These are phyloP conservation scores for Esox niger DNA, from an alignment of 2,113 vertebrate genomes.

Conservation along the genomic window DNA sequence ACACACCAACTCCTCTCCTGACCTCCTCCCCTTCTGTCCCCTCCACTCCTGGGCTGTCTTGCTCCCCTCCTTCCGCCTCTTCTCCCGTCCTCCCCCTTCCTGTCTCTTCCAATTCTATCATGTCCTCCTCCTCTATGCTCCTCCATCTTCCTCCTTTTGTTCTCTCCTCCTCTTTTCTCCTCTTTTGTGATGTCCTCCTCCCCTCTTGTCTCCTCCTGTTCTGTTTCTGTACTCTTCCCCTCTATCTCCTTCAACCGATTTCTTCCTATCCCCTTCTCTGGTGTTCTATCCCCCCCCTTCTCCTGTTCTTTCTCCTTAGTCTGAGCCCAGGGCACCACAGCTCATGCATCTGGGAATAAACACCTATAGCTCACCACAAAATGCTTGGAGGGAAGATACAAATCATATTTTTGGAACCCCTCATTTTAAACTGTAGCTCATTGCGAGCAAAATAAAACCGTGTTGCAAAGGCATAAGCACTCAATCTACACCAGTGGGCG, in stretches of 20 bases:
- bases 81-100: not conserved
- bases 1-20: slow-evolving; percentile 8
- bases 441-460: too few relatives aligned
- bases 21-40: too few relatives aligned
- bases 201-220: not conserved
- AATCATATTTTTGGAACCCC: too few relatives aligned
- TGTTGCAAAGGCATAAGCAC: too few relatives aligned
- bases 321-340: too few relatives aligned
- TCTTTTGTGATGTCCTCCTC: not conserved
- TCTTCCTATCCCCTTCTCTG: not conserved
- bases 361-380: too few relatives aligned
- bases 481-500: too few relatives aligned
- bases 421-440: too few relatives aligned
- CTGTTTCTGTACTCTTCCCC: not conserved
- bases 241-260: not conserved
- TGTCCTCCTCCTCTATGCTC: not conserved
- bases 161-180: not conserved
- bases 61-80: not conserved
- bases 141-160: too few relatives aligned
- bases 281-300: slow-evolving; percentile 1
- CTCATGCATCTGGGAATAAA: too few relatives aligned
- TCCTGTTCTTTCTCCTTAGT: not conserved
- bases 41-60: not conserved
- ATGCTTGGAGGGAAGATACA: too few relatives aligned
- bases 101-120: not conserved